These are phyloP conservation scores for Galemys pyrenaicus DNA, from an alignment of 2,113 vertebrate genomes.

Conservation along the genomic window DNA sequence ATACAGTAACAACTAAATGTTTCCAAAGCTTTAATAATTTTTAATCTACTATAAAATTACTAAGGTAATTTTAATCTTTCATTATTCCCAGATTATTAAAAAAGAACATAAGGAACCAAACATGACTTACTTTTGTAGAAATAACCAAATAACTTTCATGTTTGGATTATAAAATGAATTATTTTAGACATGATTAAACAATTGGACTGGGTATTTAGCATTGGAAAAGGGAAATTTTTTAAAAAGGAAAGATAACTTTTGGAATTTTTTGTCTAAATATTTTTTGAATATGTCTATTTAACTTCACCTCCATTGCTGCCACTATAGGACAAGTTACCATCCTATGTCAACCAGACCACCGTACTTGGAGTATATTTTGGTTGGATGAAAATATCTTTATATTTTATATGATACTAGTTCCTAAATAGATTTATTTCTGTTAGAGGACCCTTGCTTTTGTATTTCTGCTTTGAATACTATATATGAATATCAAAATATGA, in stretches of 20 bases:
- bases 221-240: neutral
- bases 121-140: neutral
- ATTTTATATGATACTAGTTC: neutral
- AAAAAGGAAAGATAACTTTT: neutral
- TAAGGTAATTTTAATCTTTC: slow-evolving; percentile 25
- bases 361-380: neutral
- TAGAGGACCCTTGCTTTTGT: neutral
- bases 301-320: neutral
- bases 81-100: neutral
- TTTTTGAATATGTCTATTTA: neutral
- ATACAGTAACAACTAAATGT: neutral
- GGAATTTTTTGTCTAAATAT: neutral
- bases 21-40: neutral
- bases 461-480: neutral
- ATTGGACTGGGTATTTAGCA: slow-evolving; percentile 9
- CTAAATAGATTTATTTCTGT: neutral
- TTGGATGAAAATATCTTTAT: slow-evolving; percentile 5
- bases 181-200: neutral
- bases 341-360: neutral
- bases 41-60: no score
- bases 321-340: neutral
- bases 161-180: slow-evolving; percentile 22
- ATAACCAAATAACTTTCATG: neutral
- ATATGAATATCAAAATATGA: neutral
- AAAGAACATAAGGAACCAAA: neutral